Percentiles rank a stretch among this genome's conserved stretches.
These are phyloP conservation scores for Eubasilissa splendida DNA, from an alignment of 2,888 invertebrate genomes.

Conservation along the genomic window DNA sequence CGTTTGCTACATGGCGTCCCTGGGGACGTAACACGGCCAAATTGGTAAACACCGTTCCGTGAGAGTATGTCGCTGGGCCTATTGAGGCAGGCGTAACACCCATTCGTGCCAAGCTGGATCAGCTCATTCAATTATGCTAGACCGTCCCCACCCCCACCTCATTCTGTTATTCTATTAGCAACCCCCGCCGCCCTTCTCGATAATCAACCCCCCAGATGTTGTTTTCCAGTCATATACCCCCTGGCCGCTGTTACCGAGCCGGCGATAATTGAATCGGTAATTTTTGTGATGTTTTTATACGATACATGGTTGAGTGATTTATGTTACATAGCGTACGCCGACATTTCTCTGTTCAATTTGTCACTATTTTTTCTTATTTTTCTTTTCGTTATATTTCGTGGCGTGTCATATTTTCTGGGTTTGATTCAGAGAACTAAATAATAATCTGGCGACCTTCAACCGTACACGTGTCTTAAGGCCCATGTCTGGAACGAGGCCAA, in stretches of 20 bases:
- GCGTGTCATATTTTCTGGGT: too few relatives aligned
- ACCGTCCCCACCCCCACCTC: conserved; percentile 13
- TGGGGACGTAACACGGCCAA: background rate
- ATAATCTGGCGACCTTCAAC: too few relatives aligned
- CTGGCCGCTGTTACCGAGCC: conserved; percentile 2
- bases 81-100: background rate
- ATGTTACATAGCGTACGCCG: background rate
- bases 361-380: too few relatives aligned
- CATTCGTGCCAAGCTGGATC: conserved; percentile 43
- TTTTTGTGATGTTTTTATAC: conserved; percentile 14
- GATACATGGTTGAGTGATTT: conserved; percentile 13
- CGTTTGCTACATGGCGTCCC: background rate
- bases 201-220: conserved; percentile 17
- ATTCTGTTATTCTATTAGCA: conserved; percentile 1
- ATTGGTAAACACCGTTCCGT: conserved; percentile 14
- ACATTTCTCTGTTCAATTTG: too few relatives aligned
- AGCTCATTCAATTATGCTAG: conserved; percentile 52
- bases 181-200: background rate
- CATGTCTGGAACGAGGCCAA: too few relatives aligned
- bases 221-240: conserved; percentile 24
- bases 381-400: too few relatives aligned
- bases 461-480: too few relatives aligned
- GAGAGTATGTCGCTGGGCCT: conserved; percentile 3
- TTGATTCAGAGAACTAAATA: too few relatives aligned
- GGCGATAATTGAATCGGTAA: conserved; percentile 31